Evolutionary conservation across 1,140 invertebrate genomes (phyloP), one percentile per base, ranked within the genome.

Genomic region (Condylostylus longicornis): DNA sequence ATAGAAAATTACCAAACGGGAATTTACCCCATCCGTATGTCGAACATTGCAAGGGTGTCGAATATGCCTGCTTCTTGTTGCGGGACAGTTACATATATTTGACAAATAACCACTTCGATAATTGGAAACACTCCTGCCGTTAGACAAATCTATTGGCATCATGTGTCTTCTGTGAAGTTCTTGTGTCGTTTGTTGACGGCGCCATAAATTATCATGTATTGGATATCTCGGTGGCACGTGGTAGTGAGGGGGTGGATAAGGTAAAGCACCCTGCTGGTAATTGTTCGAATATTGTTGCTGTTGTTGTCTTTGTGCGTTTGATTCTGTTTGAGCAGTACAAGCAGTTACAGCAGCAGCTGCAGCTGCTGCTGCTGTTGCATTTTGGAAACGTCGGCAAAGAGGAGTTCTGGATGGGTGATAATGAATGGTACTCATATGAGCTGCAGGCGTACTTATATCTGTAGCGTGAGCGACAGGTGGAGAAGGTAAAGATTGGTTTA

Each of bases 151-250:
- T 32, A 57, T 59, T 14, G 54, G 51, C 5, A 51, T 57, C 50
- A 58, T 51, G 35, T 58, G 57, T n/a, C 54, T 54, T 8, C 54
- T 51, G 40, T 58, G 58, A 18, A 58, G 30, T 45, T 58, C 57
- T 38, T 80, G 72, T 51, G 72, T 70, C 37, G 76, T 71, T 43
- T 82, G 79, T 46, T 82, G 79, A 5, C 71, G 67, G 37, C 77
- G 66, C 77, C 77, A 82, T 15, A 82, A 54, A 43, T 76, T 66
- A 49, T 80, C 77, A 53, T 82, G 78, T 7, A 79, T 63, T 18
- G 77, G 70, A 65, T 81, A 74, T 30, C 81, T 74, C 42, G 78
- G 71, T 44, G 54, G 51, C 4, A 51, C 51, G 8, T 53, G 52
- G 49, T 54, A 54, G 32, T 53, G 51, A 29, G 53, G 53, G 17